Evolutionary conservation across 2,113 vertebrate species (phyloP).

Genomic region (Muscicapa adusta): DNA sequence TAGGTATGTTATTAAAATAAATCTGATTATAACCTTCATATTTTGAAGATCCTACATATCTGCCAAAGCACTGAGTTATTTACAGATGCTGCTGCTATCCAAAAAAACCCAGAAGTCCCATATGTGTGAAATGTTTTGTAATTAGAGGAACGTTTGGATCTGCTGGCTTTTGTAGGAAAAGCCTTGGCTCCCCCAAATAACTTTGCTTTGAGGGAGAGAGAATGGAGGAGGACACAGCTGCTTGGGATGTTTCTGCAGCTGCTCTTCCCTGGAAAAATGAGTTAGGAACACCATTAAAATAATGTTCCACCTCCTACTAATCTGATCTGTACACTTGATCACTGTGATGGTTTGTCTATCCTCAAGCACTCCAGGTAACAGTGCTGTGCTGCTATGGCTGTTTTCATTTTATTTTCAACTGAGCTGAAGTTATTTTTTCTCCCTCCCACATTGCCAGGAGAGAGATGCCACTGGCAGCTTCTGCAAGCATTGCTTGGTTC

Average conservation of each 20-base stretch:
- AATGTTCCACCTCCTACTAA: neutral
- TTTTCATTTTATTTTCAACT: neutral
- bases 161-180: neutral
- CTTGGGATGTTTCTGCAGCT: neutral
- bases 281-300: neutral
- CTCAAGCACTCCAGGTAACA: neutral
- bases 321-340: neutral
- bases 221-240: neutral
- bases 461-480: neutral
- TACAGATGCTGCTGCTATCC: neutral
- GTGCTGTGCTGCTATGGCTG: accelerated
- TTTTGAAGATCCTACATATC: neutral
- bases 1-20: neutral
- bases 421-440: neutral
- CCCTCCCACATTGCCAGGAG: neutral
- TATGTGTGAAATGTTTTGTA: neutral
- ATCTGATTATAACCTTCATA: neutral
- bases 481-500: accelerated
- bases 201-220: neutral
- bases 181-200: neutral
- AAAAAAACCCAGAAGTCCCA: neutral
- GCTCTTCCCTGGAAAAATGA: neutral
- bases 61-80: neutral
- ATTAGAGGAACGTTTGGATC: neutral
- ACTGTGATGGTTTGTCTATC: neutral